A percentile compares a stretch with the other conserved stretches of the same genome.
phyloP scores from a whole-genome alignment of 2,888 invertebrate species.

The Tiphia femorata region DNA sequence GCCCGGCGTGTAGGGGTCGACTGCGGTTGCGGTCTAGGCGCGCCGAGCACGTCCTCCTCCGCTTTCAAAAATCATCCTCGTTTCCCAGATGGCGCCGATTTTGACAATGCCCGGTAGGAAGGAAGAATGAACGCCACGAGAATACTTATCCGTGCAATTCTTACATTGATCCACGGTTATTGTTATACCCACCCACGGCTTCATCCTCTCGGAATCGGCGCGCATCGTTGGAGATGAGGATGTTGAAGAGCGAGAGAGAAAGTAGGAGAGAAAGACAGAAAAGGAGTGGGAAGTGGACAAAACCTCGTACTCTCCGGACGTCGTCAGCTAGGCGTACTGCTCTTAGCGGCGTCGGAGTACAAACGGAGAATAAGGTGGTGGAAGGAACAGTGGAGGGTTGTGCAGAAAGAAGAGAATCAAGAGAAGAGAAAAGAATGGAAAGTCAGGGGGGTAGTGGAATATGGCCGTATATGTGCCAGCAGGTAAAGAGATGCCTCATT shows the following conservation, averaged over 20 bases:
- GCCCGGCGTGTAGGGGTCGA: too few relatives aligned
- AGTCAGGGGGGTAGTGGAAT: not conserved
- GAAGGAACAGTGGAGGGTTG: not conserved
- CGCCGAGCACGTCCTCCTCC: too few relatives aligned
- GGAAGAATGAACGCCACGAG: too few relatives aligned
- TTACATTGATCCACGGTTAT: not conserved
- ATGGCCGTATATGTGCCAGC: not conserved
- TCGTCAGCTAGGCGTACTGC: not conserved
- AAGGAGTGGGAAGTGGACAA: constrained; percentile 28
- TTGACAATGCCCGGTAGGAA: too few relatives aligned
- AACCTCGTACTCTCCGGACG: constrained; percentile 16
- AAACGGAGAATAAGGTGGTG: not conserved
- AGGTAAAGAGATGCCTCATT: not conserved
- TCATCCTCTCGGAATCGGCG: too few relatives aligned
- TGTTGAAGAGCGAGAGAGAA: constrained; percentile 23
- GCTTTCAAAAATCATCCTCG: too few relatives aligned
- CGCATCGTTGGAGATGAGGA: too few relatives aligned
- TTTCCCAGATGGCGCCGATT: too few relatives aligned
- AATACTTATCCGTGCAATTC: too few relatives aligned
- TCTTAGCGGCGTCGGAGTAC: not conserved
- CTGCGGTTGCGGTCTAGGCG: too few relatives aligned
- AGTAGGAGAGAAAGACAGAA: constrained; percentile 23
- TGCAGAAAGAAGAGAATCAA: too few relatives aligned
- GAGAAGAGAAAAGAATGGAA: not conserved
- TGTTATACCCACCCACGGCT: not conserved